Evolutionary conservation across 2,888 invertebrate genomes (phyloP).

Genomic region (Mesochorus sp.): DNA sequence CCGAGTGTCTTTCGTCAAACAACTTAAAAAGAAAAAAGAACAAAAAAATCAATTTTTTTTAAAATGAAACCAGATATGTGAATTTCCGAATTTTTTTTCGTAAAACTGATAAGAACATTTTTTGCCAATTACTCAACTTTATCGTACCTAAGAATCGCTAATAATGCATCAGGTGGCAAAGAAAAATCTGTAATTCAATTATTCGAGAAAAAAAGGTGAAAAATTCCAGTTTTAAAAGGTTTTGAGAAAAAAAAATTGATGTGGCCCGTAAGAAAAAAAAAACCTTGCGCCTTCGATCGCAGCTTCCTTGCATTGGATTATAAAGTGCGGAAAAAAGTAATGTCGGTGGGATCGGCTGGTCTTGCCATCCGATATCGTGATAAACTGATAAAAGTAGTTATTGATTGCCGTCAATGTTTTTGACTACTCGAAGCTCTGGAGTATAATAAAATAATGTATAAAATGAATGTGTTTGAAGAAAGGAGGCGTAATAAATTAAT

Average conservation of each 20-base stretch:
- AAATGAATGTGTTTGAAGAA: not conserved
- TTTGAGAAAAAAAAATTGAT: not conserved
- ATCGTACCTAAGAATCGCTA: too few relatives aligned
- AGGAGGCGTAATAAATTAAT: not conserved
- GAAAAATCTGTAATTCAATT: too few relatives aligned
- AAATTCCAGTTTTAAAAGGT: not conserved
- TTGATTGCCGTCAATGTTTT: conserved; percentile 15
- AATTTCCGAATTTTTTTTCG: not conserved
- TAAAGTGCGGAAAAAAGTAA: not conserved
- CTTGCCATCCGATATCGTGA: too few relatives aligned
- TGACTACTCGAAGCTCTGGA: not conserved
- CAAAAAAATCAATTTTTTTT: too few relatives aligned
- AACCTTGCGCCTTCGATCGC: conserved; percentile 48
- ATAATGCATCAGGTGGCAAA: too few relatives aligned
- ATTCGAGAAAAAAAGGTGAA: not conserved
- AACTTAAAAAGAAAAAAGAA: too few relatives aligned
- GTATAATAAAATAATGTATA: not conserved
- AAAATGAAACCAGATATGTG: not conserved
- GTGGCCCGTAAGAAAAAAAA: conserved; percentile 12
- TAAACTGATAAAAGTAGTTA: not conserved
- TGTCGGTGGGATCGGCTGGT: too few relatives aligned
- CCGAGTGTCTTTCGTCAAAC: conserved; percentile 52
- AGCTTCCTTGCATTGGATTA: not conserved
- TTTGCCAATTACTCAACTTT: too few relatives aligned
- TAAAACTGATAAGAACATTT: not conserved